Base-by-base conservation (phyloP, 2,797 vertebrate genomes). In the Pipistrellus nathusii region DNA sequence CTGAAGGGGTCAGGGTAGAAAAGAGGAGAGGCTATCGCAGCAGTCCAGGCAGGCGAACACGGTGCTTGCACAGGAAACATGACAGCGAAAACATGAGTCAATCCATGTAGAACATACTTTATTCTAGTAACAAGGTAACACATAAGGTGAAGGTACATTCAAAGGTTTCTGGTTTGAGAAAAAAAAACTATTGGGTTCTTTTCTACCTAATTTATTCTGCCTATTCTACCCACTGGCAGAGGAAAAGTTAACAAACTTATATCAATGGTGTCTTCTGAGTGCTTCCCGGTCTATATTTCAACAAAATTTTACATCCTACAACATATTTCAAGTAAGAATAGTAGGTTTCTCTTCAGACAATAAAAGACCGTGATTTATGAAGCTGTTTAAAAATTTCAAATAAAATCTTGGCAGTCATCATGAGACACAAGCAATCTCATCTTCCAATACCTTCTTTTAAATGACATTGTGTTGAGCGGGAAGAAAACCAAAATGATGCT, bases 391-490 rank as follows among this genome's bases (percentile, higher is more conserved):
- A 88, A 32, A 80, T 87, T 91, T 91, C 62, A 82, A 77, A 68
- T 94, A 73, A 91, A 93, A 88, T 14, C 8, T 84, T 89, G 80
- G 62, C 41, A 93, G 71, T 90, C 83, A 80, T 89, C 78, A 89
- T 62, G 87, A 91, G 75, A 94, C 48, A 90, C 73, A 80, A 91
- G 80, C 21, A 82, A 93, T 91, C 94, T 92, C 69, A 82, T 78
- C 68, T 94, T 41, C 80, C 68, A 84, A 3, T 82, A 68, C 69
- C 30, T 90, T 86, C 86, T 55, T 88, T 95, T 80, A 80, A 88
- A 94, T 92, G 80, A 55, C 46, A 94, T 38, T 32, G 5, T 90
- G 57, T 80, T 95, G 71, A 84, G 27, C 15, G 71, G n/a, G 44
- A 72, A 62, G 77, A 51, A 93, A 95, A 92, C 14, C 35, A 76